These are phyloP conservation scores for Camelus dromedarius DNA, from an alignment of 2,113 vertebrate species.

Conservation along the genomic window DNA sequence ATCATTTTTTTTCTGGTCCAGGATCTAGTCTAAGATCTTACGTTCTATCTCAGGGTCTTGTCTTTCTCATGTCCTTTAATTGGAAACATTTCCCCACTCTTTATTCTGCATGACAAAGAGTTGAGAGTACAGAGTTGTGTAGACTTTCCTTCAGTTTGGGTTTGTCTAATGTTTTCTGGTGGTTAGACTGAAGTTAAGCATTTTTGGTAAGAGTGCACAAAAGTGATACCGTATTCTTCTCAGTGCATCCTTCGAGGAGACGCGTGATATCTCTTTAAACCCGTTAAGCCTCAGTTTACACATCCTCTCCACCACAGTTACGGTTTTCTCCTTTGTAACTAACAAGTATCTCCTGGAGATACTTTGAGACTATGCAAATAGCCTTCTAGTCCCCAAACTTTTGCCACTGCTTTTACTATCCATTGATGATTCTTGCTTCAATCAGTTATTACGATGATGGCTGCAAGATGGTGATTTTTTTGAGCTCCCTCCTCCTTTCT, in stretches of 20 bases:
- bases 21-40: not conserved
- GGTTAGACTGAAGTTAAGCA: not conserved
- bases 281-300: not conserved
- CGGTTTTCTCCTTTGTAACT: not conserved
- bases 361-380: not conserved
- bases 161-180: not conserved
- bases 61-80: slow-evolving; percentile 11
- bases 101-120: not conserved
- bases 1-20: not conserved
- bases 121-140: not conserved
- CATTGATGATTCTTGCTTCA: not conserved
- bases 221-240: not conserved
- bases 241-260: not conserved
- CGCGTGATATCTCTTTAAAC: not conserved
- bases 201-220: not conserved
- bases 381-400: not conserved
- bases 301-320: not conserved
- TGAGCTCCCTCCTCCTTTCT: not conserved
- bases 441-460: not conserved
- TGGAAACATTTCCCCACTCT: not conserved
- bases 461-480: not conserved
- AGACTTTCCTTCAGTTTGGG: not conserved
- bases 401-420: not conserved
- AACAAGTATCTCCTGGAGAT: not conserved
- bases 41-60: not conserved